These are phyloP conservation scores for Sebastes minor DNA, from an alignment of 2,797 vertebrate species.

Conservation along the genomic window DNA sequence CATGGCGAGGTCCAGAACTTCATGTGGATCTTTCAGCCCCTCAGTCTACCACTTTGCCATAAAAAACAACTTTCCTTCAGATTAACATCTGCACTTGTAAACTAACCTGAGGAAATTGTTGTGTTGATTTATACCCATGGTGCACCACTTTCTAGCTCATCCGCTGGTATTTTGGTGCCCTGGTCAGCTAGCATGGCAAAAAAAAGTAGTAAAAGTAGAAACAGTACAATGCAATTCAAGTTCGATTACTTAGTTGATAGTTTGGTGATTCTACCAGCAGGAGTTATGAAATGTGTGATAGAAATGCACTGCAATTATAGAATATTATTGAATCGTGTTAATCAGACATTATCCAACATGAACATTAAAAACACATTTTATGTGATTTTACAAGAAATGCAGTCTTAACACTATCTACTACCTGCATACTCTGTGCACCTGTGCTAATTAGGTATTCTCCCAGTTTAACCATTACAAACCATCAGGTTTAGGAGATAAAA, in stretches of 20 bases:
- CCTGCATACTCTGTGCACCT: neutral
- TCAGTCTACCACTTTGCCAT: neutral
- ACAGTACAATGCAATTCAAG: neutral
- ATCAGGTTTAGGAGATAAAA: neutral
- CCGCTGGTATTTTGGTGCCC: neutral
- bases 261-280: neutral
- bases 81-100: conserved; percentile 9
- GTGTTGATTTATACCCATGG: neutral
- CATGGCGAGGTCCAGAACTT: conserved; percentile 16
- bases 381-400: neutral
- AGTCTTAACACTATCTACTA: neutral
- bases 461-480: neutral
- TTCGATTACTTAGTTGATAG: neutral
- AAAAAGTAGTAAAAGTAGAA: too few relatives aligned
- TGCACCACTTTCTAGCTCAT: neutral
- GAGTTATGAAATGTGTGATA: neutral
- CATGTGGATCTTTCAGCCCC: conserved; percentile 27
- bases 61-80: conserved; percentile 7
- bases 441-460: too few relatives aligned
- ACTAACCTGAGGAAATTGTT: neutral
- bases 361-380: neutral
- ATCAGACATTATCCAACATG: neutral
- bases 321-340: too few relatives aligned
- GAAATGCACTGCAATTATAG: too few relatives aligned
- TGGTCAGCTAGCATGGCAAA: neutral